These are phyloP conservation scores for Plumapathes pennacea DNA, from an alignment of 92 coral and sea anemone genomes.

Conservation along the genomic window DNA sequence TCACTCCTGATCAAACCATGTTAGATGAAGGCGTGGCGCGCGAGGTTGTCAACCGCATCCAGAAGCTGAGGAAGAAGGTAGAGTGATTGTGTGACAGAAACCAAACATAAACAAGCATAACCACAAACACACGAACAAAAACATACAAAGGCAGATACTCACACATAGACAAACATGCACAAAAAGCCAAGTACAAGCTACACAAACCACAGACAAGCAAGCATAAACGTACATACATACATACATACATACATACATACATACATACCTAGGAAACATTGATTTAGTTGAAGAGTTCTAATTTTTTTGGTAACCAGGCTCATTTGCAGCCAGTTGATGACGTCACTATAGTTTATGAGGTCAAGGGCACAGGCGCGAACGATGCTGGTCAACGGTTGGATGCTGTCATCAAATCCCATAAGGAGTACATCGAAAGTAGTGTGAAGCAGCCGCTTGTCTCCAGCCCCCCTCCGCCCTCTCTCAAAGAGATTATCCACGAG, in stretches of 20 bases:
- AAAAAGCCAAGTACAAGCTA: too few species aligned
- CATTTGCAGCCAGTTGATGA: slow-evolving; percentile 86
- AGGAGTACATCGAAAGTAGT: slow-evolving; percentile 64
- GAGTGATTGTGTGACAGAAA: too few species aligned
- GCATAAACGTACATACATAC: too few species aligned
- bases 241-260: too few species aligned
- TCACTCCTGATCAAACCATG: slow-evolving; percentile 97
- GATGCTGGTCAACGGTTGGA: slow-evolving; percentile 38
- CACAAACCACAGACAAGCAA: too few species aligned
- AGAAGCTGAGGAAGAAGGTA: slow-evolving; percentile 97
- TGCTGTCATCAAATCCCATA: slow-evolving; percentile 44
- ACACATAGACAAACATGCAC: too few species aligned
- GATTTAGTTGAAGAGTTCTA: too few species aligned
- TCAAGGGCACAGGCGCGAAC: slow-evolving; percentile 36
- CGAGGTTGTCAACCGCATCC: slow-evolving; percentile 97
- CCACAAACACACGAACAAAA: too few species aligned
- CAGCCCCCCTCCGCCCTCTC: slow-evolving; percentile 36
- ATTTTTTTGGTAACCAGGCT: slow-evolving; percentile 61
- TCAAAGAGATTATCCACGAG: slow-evolving; percentile 70
- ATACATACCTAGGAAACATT: too few species aligned
- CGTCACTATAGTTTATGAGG: slow-evolving; percentile 88
- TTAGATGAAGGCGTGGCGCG: slow-evolving; percentile 95
- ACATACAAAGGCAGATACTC: too few species aligned
- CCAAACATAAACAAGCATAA: too few species aligned
- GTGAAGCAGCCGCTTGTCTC: slow-evolving; percentile 66